Evolutionary conservation across 1,140 invertebrate species (phyloP).

Genomic region (Lepidurus packardi): DNA sequence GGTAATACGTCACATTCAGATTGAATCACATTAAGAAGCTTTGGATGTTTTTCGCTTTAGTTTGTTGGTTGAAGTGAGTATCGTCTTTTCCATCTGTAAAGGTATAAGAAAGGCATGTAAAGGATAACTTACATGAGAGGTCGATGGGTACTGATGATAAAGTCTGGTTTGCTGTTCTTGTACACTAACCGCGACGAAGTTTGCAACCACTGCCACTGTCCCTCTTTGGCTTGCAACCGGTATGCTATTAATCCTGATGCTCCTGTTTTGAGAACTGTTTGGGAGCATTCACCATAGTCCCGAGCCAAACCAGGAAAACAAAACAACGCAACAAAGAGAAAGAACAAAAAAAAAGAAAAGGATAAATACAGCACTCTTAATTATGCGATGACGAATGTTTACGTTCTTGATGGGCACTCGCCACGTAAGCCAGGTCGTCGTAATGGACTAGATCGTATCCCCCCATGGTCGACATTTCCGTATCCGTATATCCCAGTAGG

Average conservation of each 20-base stretch:
- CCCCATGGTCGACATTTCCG: constrained; percentile 83
- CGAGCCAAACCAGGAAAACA: constrained; percentile 3
- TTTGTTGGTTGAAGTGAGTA: constrained; percentile 26
- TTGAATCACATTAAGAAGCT: no score
- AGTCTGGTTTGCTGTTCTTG: constrained; percentile 98
- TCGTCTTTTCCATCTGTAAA: neutral
- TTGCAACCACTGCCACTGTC: constrained; percentile 96
- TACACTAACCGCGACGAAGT: constrained; percentile 94
- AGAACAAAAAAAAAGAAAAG: constrained; percentile 30
- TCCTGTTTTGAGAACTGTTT: constrained; percentile 90
- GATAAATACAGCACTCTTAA: constrained; percentile 8
- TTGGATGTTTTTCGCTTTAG: constrained; percentile 6
- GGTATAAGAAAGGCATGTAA: neutral
- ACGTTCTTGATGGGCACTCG: constrained; percentile 98
- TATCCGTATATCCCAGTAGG: constrained; percentile 86
- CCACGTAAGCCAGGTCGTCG: constrained; percentile 92
- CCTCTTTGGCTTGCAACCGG: constrained; percentile 86
- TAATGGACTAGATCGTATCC: constrained; percentile 91
- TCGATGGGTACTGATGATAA: constrained; percentile 94
- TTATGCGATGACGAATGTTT: constrained; percentile 50
- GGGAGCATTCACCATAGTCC: neutral
- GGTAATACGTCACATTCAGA: no score
- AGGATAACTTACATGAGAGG: constrained; percentile 79
- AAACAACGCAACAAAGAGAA: constrained; percentile 34
- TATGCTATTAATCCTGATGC: constrained; percentile 98